Evolutionary conservation across 2,888 invertebrate genomes (phyloP).

Genomic region (Cenopis cana): DNA sequence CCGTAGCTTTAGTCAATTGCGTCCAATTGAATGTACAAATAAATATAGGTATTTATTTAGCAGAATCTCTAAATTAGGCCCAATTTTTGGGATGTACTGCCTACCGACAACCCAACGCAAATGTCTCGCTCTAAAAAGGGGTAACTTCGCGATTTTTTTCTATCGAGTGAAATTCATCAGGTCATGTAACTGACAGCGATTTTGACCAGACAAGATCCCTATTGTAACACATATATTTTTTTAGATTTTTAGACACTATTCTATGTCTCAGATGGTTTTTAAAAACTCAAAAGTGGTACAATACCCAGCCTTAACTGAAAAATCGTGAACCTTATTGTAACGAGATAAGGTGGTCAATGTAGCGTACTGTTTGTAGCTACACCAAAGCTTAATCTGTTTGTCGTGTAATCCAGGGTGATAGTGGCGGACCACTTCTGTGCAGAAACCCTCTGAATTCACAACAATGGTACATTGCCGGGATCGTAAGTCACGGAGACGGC

Average conservation of each 20-base stretch:
- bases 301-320: no score
- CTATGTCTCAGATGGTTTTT: no score
- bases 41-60: no score
- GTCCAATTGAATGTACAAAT: no score
- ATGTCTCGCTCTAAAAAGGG: no score
- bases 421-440: slow-evolving; percentile 94
- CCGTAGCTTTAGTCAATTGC: not conserved
- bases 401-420: slow-evolving; percentile 86
- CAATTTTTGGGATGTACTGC: not conserved
- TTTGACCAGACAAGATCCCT: no score
- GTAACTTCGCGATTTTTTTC: no score
- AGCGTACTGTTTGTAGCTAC: not conserved
- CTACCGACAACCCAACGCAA: not conserved
- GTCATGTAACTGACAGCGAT: no score
- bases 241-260: no score
- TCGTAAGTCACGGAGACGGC: slow-evolving; percentile 95
- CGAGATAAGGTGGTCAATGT: not conserved
- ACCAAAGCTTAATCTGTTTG: slow-evolving; percentile 39
- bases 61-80: not conserved
- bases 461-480: slow-evolving; percentile 93
- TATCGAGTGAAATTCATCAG: no score
- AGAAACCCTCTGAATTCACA: slow-evolving; percentile 87
- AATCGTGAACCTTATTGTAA: not conserved
- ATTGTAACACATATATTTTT: no score
- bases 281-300: no score